Evolutionary conservation across 2,888 invertebrate genomes (phyloP), one percentile per base, ranked within the genome.

Genomic region (Idaea aversata): DNA sequence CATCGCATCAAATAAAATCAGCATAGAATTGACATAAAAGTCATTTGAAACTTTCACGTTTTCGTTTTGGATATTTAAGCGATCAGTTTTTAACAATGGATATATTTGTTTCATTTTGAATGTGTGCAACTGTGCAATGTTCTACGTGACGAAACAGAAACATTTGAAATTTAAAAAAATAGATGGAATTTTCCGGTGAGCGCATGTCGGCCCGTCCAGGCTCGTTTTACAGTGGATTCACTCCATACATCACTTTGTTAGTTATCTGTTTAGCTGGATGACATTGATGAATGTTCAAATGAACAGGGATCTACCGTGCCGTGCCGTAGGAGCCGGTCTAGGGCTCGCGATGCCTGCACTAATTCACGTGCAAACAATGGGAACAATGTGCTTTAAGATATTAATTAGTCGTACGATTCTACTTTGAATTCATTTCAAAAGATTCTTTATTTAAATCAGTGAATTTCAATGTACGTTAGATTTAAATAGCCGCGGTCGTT

Each of bases 161-260:
- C 61, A 61, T 61, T 64, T 63, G 59, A 63, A 61, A 47, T 65
- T 61, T 64, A 74, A 69, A 74, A 75, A 75, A 70, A 74, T 66
- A 67, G 70, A 71, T 71, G 67, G 67, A 70, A 67, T 77, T 78
- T 79, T 77, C 74, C 61, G 73, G 67, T 74, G 72, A 69, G 70
- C 75, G 68, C 75, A 74, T 76, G 75, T 72, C 61, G 65, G 72
- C 71, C 67, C 71, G 73, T 72, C 78, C 75, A 73, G 77, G 70
- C 82, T 82, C 77, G 83, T 85, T 87, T 82, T 81, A 84, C 86
- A 83, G 82, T 80, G 78, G 74, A 80, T 84, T 82, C 83, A 77
- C 82, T 83, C 83, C 86, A 88, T 88, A 87, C 84, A 88, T 88
- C 88, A 88, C 86, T 82, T 83, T 79, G 85, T 84, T 85, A 85